Evolutionary conservation across 2,113 vertebrate species (phyloP), one percentile per base, ranked within the genome.

Genomic region (Pomatostomus ruficeps): DNA sequence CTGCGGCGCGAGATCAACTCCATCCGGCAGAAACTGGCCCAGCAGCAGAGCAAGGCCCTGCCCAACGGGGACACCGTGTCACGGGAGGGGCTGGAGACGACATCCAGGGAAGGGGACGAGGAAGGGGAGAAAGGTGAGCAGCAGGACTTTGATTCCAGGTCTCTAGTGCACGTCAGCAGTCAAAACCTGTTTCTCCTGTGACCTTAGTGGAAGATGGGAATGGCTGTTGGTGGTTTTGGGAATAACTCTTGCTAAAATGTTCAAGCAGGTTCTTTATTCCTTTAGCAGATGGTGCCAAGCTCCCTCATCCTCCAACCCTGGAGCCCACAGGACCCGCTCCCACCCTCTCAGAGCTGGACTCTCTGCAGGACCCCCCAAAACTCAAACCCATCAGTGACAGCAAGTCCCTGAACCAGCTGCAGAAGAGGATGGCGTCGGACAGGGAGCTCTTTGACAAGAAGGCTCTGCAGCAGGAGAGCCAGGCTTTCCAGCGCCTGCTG

Each of bases 1-100:
- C 98, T 99, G 26, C 98, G 99, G 29, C 97, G 98, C 2, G 99
- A 99, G 96, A 99, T 99, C 98, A 99, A 99, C 97, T 96, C 93
- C 79, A 82, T 99, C 61, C 98, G 99, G 49, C 98, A 98, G 92
- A 98, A 95, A 42, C 97, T 99, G 96, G 98, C 98, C 42, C 99
- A 99, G 85, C 98, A 98, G 29, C 97, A 97, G 76, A 98, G 96
- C 93, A 97, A 97, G 97, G 96, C 97, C 43, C 7, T 96, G 90
- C 95, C 97, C 95, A 99, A 98, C 7, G 98, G 98, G 66, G 98
- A 98, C n/a, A 42, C 98, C 78, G 65, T 91, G 6, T 96, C 87
- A 0, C 90, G 74, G 31, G 98, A 98, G 0, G 96, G 4, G 89
- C 98, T 33, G 97, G 98, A 99, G 8, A 98, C 98, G 24, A 65